These are phyloP conservation scores for Pristionchus exspectatus DNA, from an alignment of 2,888 invertebrate genomes.

Conservation along the genomic window DNA sequence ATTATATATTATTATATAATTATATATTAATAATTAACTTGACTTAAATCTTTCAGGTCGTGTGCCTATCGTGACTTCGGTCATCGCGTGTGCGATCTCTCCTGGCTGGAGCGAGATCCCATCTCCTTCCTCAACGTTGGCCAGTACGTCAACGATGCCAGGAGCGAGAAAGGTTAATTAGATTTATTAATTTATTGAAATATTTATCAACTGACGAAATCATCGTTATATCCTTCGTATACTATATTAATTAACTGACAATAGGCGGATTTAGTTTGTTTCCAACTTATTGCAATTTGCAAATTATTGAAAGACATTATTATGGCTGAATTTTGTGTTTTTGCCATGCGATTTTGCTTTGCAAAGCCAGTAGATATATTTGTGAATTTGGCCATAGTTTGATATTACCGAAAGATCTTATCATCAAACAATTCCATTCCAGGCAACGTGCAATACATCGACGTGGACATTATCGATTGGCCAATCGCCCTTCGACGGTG, in stretches of 20 bases:
- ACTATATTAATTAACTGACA: too few relatives aligned
- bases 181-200: neutral
- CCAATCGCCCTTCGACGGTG: conserved; percentile 15
- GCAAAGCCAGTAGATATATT: neutral
- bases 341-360: neutral
- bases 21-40: neutral
- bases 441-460: conserved; percentile 54
- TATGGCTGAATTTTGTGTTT: too few relatives aligned
- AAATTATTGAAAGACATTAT: too few relatives aligned
- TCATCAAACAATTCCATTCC: neutral
- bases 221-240: neutral
- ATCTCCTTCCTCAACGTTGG: conserved; percentile 41
- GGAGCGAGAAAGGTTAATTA: neutral
- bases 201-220: neutral
- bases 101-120: conserved; percentile 22
- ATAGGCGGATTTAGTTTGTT: too few relatives aligned
- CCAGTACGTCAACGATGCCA: conserved; percentile 53
- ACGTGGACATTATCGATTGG: conserved; percentile 32
- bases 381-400: too few relatives aligned
- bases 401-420: neutral
- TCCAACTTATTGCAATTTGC: too few relatives aligned
- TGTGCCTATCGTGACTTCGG: conserved; percentile 48
- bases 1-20: too few relatives aligned
- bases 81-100: conserved; percentile 23
- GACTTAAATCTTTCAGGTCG: neutral